phyloP scores from a whole-genome alignment of 2,888 invertebrate genomes.

The Lithophane ornitopus region DNA sequence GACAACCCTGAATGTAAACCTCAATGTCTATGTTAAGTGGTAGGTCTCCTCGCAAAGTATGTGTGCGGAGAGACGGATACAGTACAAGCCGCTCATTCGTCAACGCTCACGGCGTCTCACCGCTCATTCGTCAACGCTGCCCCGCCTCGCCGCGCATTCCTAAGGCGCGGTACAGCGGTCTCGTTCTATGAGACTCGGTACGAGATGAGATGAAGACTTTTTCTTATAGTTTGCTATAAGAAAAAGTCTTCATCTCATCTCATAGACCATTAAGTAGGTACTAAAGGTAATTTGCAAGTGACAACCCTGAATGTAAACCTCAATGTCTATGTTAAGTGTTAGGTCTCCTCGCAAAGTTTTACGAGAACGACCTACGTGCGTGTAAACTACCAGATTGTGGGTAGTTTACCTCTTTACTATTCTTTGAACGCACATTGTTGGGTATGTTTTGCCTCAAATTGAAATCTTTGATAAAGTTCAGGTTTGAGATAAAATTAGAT shows the following conservation, averaged over 20 bases:
- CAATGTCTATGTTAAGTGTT: constrained; percentile 8
- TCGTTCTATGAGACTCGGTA: too few relatives aligned
- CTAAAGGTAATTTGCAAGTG: background rate
- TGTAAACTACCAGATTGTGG: constrained; percentile 38
- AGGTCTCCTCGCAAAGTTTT: constrained; percentile 33
- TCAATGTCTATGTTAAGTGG: constrained; percentile 5
- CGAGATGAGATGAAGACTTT: too few relatives aligned
- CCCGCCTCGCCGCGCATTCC: too few relatives aligned
- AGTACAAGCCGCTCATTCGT: too few relatives aligned
- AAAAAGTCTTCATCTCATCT: too few relatives aligned
- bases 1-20: constrained; percentile 25
- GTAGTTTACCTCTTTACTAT: background rate
- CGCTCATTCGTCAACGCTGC: too few relatives aligned
- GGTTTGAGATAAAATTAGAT: background rate
- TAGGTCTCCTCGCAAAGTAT: constrained; percentile 15
- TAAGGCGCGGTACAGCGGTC: too few relatives aligned
- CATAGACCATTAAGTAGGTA: too few relatives aligned
- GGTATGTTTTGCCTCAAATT: background rate
- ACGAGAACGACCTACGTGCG: constrained; percentile 19
- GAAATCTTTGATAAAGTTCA: background rate
- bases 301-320: constrained; percentile 25
- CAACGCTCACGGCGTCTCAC: too few relatives aligned
- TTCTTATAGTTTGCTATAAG: too few relatives aligned
- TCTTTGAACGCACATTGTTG: background rate
- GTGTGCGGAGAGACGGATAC: too few relatives aligned